Base-by-base conservation (phyloP, 1,140 invertebrate species). In the Lordiphosa collinella region DNA sequence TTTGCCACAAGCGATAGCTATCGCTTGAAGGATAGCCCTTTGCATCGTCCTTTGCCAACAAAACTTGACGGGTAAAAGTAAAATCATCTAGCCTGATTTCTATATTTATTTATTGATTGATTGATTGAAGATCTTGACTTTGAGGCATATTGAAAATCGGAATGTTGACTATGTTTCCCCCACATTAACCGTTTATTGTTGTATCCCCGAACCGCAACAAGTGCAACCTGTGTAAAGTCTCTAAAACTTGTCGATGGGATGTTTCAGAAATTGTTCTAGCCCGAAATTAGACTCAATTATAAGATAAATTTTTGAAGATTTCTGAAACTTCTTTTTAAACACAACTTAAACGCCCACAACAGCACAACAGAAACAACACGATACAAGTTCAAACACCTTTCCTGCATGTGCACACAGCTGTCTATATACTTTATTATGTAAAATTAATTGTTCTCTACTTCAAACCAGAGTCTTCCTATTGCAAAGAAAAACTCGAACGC, bases 11-110 rank as follows among this genome's bases (percentile, higher is more conserved):
- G 79, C 68, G 85, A 79, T 70, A 87, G 70, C 75, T 68, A 82
- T 74, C 84, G 78, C 63, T 72, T 79, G 71, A 88, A 86, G 86
- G 78, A 76, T 54, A 88, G 87, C 78, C 84, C 87, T 87, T 87
- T 88, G 74, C 73, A 87, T 88, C 87, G 84, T 73, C 71, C 72
- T 76, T 87, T 89, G 76, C 80, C 87, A 78, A 75, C 89, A 69
- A 89, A 88, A 78, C 78, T 86, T 76, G 82, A 88, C 76, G 69
- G 82, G 87, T 89, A 88, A 89, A 89, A 84, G 59, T 69, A 80
- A 84, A 80, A 74, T 59, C 60, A 66, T 78, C 48, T 57, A 82
- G 71, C 60, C 75, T 82, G 75, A 75, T 62, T 62, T 65, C 46
- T 56, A 69, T 50, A n/a, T 50, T 48, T 56, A 64, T 53, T 54